Conservation (phyloP, 2,113 vertebrate species). For the Gadus chalcogrammus region DNA sequence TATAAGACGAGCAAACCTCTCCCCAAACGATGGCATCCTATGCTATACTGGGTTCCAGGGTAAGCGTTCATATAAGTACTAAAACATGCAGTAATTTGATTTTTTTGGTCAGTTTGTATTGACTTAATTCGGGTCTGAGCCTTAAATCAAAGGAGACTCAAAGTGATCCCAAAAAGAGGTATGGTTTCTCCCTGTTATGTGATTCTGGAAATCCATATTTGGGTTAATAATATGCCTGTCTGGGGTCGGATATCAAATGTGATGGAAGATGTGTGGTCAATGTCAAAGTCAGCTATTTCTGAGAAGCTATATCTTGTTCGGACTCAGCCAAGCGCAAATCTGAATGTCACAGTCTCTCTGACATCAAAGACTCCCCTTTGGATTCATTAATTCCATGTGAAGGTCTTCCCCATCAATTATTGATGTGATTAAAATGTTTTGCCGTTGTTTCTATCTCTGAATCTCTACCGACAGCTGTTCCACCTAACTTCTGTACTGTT, state of each 20-base stretch:
- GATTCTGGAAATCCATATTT: slow-evolving; percentile 37
- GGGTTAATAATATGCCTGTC: slow-evolving; percentile 61
- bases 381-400: slow-evolving; percentile 62
- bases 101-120: too few species aligned
- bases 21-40: too few species aligned
- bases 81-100: too few species aligned
- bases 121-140: too few species aligned
- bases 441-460: slow-evolving; percentile 31
- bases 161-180: neutral
- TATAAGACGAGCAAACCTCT: too few species aligned
- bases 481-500: too few species aligned
- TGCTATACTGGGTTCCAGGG: too few species aligned
- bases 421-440: slow-evolving; percentile 59
- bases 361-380: slow-evolving; percentile 61
- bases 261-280: slow-evolving; percentile 58
- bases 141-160: too few species aligned
- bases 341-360: slow-evolving; percentile 62
- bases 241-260: slow-evolving; percentile 55
- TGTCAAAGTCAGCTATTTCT: slow-evolving; percentile 63
- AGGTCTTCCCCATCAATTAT: slow-evolving; percentile 56
- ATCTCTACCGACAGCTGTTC: neutral
- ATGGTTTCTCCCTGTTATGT: slow-evolving; percentile 18
- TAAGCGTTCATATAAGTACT: too few species aligned
- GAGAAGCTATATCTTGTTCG: slow-evolving; percentile 58
- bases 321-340: slow-evolving; percentile 54